Conservation (phyloP, 2,113 vertebrate species). For the Vulpes ferrilata region DNA sequence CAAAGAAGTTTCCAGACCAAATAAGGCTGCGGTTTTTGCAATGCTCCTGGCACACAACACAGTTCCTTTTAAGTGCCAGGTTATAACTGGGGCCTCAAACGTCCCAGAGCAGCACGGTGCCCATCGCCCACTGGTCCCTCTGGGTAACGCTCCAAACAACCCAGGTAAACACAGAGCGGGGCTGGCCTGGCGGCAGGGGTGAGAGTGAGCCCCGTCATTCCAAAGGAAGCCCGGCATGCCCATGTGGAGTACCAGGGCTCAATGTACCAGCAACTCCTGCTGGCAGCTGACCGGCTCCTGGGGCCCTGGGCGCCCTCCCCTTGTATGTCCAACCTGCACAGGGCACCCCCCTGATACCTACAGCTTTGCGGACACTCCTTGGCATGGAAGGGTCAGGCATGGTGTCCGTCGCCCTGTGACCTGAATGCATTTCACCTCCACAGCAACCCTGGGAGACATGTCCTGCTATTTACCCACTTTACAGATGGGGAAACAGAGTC, state of each 20-base stretch:
- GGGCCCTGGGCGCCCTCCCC: rapidly evolving
- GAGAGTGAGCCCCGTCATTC: rapidly evolving
- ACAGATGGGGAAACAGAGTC: background rate
- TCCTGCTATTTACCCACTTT: background rate
- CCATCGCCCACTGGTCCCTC: background rate
- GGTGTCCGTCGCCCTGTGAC: background rate
- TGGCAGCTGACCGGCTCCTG: rapidly evolving
- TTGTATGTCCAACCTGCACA: background rate
- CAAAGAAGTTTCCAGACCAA: slow-evolving; percentile 82
- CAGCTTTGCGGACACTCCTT: background rate
- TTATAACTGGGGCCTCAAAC: background rate
- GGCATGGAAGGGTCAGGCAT: rapidly evolving
- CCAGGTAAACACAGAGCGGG: background rate
- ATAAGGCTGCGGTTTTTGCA: slow-evolving; percentile 73
- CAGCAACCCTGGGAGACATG: rapidly evolving
- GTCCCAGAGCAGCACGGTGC: background rate
- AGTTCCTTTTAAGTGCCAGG: slow-evolving; percentile 31
- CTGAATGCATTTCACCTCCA: rapidly evolving
- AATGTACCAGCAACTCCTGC: rapidly evolving
- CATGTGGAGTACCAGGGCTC: rapidly evolving
- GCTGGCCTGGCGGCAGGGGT: background rate
- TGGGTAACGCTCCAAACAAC: background rate
- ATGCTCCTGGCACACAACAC: slow-evolving; percentile 18
- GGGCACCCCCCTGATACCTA: too few species aligned
- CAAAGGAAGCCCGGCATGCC: background rate